Evolutionary conservation across 1,140 invertebrate genomes (phyloP).

Genomic region (Caenorhabditis tropicalis): DNA sequence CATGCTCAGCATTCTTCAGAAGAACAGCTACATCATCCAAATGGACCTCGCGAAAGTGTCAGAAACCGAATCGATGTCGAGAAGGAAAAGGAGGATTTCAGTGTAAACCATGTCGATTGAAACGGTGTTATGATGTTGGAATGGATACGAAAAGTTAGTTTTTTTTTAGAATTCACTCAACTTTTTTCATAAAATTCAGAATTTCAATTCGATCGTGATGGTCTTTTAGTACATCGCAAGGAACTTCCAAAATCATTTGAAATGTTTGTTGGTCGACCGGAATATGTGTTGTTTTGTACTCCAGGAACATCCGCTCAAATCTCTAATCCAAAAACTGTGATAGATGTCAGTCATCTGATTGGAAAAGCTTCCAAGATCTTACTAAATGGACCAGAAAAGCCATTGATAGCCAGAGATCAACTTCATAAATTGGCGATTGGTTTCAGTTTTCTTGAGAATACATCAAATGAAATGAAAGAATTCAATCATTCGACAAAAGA

Average conservation of each 20-base stretch:
- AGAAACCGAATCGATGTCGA: not conserved
- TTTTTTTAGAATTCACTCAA: not conserved
- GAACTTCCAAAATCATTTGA: not conserved
- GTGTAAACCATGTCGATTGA: not conserved
- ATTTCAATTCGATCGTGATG: slow-evolving; percentile 2
- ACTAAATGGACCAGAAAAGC: not conserved
- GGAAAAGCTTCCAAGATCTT: not conserved
- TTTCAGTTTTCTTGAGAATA: not conserved
- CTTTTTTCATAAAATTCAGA: too few species aligned
- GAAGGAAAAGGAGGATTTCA: not conserved
- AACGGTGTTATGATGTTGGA: not conserved
- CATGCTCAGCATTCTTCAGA: slow-evolving; percentile 11
- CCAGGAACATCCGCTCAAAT: not conserved
- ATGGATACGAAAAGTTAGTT: slow-evolving; percentile 8
- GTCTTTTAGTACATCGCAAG: not conserved
- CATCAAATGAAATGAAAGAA: not conserved
- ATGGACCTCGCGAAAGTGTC: not conserved
- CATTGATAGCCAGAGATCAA: not conserved
- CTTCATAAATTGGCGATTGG: not conserved
- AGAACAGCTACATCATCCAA: not conserved
- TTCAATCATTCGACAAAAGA: not conserved
- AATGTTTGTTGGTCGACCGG: not conserved
- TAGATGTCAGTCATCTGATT: not conserved
- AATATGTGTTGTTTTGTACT: not conserved
- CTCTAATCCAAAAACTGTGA: not conserved